Conservation (phyloP, 2,888 invertebrate species). For the Mylabris sibirica region DNA sequence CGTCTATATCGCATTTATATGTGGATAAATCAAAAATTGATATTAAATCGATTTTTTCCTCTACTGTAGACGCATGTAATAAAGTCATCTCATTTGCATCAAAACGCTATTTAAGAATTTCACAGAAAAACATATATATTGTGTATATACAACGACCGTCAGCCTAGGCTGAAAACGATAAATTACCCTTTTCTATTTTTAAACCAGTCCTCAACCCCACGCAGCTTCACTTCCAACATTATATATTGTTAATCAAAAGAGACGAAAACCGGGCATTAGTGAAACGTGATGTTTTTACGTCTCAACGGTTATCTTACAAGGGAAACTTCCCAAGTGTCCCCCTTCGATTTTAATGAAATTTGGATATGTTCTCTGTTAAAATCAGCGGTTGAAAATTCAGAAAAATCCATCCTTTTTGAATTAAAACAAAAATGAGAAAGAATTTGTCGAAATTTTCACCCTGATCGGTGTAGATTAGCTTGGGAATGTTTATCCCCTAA, state of each 20-base stretch:
- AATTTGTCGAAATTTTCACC: too few species aligned
- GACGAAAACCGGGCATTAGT: background rate
- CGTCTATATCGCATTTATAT: background rate
- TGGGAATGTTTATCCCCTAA: too few species aligned
- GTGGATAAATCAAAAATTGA: background rate
- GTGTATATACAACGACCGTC: slow-evolving; percentile 28
- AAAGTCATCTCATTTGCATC: slow-evolving; percentile 1
- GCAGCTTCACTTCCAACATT: slow-evolving; percentile 21
- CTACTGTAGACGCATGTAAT: background rate
- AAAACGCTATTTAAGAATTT: slow-evolving; percentile 28
- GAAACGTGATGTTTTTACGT: background rate
- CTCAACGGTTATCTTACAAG: slow-evolving; percentile 3
- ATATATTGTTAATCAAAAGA: slow-evolving; percentile 30
- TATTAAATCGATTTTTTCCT: background rate
- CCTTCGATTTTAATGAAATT: too few species aligned
- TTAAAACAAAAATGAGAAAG: too few species aligned
- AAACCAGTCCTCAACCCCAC: slow-evolving; percentile 28
- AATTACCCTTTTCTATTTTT: slow-evolving; percentile 35
- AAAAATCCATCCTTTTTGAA: too few species aligned
- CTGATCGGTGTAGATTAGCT: too few species aligned
- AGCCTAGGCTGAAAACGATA: slow-evolving; percentile 32
- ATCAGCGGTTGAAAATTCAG: too few species aligned
- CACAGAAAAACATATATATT: slow-evolving; percentile 16
- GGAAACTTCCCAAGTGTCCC: too few species aligned
- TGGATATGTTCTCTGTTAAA: too few species aligned